Evolutionary conservation across 1,140 invertebrate species (phyloP), one percentile per base, ranked within the genome.

Genomic region (Polyergus mexicanus): DNA sequence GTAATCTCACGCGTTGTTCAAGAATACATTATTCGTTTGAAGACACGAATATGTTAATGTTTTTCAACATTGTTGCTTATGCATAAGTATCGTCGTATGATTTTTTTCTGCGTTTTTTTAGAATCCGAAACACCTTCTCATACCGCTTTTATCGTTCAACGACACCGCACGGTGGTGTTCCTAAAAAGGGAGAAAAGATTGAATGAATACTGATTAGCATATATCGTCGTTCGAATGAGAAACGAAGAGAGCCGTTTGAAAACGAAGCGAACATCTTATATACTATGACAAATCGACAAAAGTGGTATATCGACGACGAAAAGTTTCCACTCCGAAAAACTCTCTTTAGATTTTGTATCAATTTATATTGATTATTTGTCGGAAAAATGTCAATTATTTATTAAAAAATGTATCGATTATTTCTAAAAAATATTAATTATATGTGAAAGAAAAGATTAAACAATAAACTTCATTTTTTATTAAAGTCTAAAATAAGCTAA

Each of bases 181-280:
- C 35, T 19, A 22, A 58, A 41, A 60, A 3, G 7, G 66, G 22
- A 25, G 77, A 69, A 58, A 71, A 32, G 32, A 80, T 16, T 13
- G 19, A 41, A 58, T 5, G 19, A 41, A 81, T 66, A 68, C 28
- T 56, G n/a, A 54, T 81, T 81, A 81, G 56, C 51, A 81, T 72
- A 72, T 5, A 13, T 47, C 38, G 4, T 74, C n/a, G 1, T 13
- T n/a, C 8, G 56, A 74, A 11, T 32, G 13, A 74, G 28, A 60
- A 72, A 38, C n/a, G 51, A 60, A 41, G 13, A 41, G 44, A 41
- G 44, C 1, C 25, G 38, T 28, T 60, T 54, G 38, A 81, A 71
- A 83, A 54, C 68, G 41, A 47, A 72, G 28, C 54, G 8, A 74
- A 83, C 16, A 47, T 7, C 19, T n/a, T 41, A 8, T 38, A 51